A percentile compares a stretch with the other conserved stretches of the same genome.
phyloP scores from a whole-genome alignment of 2,797 vertebrate genomes.

The Thalassophryne amazonica region DNA sequence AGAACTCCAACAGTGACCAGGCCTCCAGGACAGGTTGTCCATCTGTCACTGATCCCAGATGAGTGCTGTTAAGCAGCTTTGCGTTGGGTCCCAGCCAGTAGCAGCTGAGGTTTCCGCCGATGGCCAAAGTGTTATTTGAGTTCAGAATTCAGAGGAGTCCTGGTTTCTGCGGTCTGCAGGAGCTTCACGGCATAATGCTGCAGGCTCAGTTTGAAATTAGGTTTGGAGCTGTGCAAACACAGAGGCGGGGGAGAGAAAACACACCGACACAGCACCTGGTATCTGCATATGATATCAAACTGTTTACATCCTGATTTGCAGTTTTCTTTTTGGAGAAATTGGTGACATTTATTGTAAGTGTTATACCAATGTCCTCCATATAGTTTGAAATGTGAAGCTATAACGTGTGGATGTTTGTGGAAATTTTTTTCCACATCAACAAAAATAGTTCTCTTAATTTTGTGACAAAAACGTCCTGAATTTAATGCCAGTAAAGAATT shows the following conservation, averaged over 20 bases:
- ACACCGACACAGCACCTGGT: too few relatives aligned
- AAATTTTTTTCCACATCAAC: too few relatives aligned
- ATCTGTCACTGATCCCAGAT: slow-evolving; percentile 70
- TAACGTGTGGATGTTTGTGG: too few relatives aligned
- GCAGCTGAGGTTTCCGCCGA: slow-evolving; percentile 35
- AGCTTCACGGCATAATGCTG: slow-evolving; percentile 19
- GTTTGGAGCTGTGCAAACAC: slow-evolving; percentile 8
- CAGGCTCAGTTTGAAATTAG: slow-evolving; percentile 22
- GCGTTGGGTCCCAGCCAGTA: slow-evolving; percentile 36
- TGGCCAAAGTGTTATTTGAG: slow-evolving; percentile 1
- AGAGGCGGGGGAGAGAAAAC: neutral
- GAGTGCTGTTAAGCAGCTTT: slow-evolving; percentile 70
- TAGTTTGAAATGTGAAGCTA: too few relatives aligned
- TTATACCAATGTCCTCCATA: too few relatives aligned
- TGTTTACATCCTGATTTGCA: too few relatives aligned
- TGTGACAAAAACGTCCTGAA: too few relatives aligned
- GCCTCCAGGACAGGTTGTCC: slow-evolving; percentile 59
- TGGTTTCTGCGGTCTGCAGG: slow-evolving; percentile 21
- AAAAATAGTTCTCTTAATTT: too few relatives aligned
- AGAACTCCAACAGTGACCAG: slow-evolving; percentile 28
- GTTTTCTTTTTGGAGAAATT: too few relatives aligned
- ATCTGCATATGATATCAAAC: too few relatives aligned
- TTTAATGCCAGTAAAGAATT: too few relatives aligned
- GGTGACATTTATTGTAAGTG: too few relatives aligned
- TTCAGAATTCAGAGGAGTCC: slow-evolving; percentile 23